Percentiles rank a stretch among this genome's conserved stretches.
phyloP scores from a whole-genome alignment of 1,140 invertebrate genomes.

The Augochlora pura region DNA sequence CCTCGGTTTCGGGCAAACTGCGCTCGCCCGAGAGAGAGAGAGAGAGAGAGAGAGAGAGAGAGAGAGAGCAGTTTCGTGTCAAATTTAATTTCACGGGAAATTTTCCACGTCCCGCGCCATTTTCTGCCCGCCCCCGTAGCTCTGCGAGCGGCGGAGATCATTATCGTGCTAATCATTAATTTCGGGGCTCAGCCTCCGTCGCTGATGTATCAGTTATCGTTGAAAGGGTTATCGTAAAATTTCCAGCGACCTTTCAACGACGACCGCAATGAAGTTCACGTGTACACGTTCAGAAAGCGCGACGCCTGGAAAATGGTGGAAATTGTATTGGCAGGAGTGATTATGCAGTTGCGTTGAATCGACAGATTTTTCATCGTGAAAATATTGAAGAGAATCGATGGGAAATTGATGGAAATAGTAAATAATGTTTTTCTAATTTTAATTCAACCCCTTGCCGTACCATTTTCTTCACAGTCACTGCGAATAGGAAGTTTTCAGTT shows the following conservation, averaged over 20 bases:
- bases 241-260: not conserved
- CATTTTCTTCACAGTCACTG: no score
- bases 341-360: no score
- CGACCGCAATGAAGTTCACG: not conserved
- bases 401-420: no score
- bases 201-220: not conserved
- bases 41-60: no score
- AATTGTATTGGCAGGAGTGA: not conserved
- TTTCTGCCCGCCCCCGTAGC: conserved; percentile 13
- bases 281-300: no score
- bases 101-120: conserved; percentile 45
- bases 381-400: no score
- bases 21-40: no score
- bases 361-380: no score
- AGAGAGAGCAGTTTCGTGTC: conserved; percentile 55
- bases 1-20: conserved; percentile 55
- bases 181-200: not conserved
- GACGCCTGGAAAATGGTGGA: not conserved
- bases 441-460: no score
- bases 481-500: no score
- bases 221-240: not conserved
- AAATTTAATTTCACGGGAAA: conserved; percentile 61
- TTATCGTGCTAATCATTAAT: conserved; percentile 47
- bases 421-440: no score
- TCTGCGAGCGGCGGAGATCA: conserved; percentile 1